Percentiles rank a stretch among this genome's conserved stretches.
Conservation (phyloP, 2,113 vertebrate species). For the Chlamydotis undulata region DNA sequence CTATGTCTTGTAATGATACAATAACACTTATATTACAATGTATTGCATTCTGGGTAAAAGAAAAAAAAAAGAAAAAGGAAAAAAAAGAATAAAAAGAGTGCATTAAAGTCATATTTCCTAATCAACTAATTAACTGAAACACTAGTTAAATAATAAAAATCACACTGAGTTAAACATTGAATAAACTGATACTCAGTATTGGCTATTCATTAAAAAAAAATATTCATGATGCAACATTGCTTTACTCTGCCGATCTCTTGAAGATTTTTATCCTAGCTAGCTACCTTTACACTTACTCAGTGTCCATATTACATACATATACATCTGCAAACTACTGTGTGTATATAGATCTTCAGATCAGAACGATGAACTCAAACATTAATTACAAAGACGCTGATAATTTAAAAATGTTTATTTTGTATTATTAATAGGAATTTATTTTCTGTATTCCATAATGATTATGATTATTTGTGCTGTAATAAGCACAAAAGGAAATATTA, state of each 20-base stretch:
- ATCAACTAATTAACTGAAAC: background rate
- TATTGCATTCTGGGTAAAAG: background rate
- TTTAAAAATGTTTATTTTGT: background rate
- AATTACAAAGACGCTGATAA: background rate
- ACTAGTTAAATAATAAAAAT: background rate
- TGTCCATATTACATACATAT: background rate
- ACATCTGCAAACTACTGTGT: accelerated
- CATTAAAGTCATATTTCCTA: background rate
- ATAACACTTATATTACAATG: background rate
- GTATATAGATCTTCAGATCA: accelerated
- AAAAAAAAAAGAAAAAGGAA: accelerated
- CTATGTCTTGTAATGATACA: background rate
- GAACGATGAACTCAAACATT: background rate
- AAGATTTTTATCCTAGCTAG: background rate
- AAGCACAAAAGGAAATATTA: slow-evolving; percentile 13
- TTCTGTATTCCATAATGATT: background rate
- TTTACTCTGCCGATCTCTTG: background rate
- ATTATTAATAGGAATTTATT: background rate
- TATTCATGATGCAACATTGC: background rate
- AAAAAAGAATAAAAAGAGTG: accelerated
- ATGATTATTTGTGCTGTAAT: background rate
- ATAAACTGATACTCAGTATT: background rate
- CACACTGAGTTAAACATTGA: background rate
- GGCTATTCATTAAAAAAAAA: background rate
- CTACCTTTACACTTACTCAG: background rate